Conservation (phyloP, 2,113 vertebrate species). For the Psilopsiagon aymara region DNA sequence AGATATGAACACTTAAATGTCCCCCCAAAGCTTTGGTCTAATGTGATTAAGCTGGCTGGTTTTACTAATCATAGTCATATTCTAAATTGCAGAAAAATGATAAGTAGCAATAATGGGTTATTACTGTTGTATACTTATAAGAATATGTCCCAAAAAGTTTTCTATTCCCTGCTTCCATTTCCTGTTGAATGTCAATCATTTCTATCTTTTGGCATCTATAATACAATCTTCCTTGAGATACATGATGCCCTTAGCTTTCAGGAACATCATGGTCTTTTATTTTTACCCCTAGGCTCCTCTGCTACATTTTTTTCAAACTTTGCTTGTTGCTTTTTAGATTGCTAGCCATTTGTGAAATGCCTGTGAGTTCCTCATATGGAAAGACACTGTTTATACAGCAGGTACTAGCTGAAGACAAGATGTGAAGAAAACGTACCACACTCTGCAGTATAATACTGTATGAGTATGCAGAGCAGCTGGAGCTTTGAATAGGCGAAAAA, state of each 20-base stretch:
- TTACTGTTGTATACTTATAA: background rate
- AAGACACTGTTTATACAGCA: background rate
- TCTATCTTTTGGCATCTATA: background rate
- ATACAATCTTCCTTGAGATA: conserved; percentile 22
- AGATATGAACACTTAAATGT: background rate
- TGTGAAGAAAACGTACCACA: background rate
- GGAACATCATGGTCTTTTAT: conserved; percentile 8
- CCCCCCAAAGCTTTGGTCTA: background rate
- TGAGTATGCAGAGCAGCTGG: background rate
- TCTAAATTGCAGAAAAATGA: conserved; percentile 5
- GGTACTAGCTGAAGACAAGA: background rate
- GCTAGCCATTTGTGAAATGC: background rate
- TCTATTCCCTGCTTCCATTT: conserved; percentile 3
- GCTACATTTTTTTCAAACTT: background rate
- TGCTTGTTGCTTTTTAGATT: background rate
- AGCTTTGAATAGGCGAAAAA: background rate
- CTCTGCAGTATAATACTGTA: background rate
- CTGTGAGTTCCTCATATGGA: background rate
- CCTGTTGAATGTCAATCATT: conserved; percentile 26
- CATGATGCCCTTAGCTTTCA: conserved; percentile 6
- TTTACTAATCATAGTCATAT: background rate
- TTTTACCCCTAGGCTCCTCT: background rate
- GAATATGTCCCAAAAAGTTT: background rate
- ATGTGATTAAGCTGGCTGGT: background rate
- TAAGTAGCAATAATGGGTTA: background rate